Conservation (phyloP, 2,113 vertebrate species). For the Melanerpes aurifrons region DNA sequence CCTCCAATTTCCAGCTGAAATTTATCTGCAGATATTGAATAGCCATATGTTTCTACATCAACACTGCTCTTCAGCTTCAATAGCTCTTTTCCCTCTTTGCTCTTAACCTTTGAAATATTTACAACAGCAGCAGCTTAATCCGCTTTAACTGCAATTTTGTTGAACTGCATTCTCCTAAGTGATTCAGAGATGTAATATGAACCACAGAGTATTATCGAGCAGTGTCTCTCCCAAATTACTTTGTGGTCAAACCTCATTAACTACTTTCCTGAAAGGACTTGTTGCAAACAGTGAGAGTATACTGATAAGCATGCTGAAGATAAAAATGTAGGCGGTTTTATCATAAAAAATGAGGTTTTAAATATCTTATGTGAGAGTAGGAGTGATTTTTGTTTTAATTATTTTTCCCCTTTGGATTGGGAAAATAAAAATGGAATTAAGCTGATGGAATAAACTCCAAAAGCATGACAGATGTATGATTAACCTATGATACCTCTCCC, state of each 20-base stretch:
- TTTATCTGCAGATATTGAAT: constrained; percentile 29
- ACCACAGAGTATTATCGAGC: background rate
- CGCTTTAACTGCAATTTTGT: background rate
- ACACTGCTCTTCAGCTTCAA: background rate
- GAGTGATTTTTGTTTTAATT: background rate
- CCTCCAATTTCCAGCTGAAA: background rate
- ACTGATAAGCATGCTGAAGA: background rate
- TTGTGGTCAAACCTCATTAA: constrained; percentile 18
- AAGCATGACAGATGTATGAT: background rate
- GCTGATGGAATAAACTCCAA: background rate
- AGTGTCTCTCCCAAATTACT: background rate
- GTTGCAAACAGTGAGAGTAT: background rate
- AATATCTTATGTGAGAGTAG: background rate
- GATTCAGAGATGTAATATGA: background rate
- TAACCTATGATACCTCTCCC: background rate
- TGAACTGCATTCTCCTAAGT: background rate
- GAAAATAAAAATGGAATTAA: background rate
- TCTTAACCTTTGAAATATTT: constrained; percentile 7
- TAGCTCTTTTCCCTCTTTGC: constrained; percentile 7
- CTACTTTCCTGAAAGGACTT: background rate
- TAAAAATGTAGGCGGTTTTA: background rate
- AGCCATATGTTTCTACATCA: background rate
- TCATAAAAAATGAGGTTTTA: background rate
- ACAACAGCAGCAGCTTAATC: background rate
- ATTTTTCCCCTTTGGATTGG: background rate